phyloP scores from a whole-genome alignment of 2,888 invertebrate genomes.

The Pyrgus malvae region DNA sequence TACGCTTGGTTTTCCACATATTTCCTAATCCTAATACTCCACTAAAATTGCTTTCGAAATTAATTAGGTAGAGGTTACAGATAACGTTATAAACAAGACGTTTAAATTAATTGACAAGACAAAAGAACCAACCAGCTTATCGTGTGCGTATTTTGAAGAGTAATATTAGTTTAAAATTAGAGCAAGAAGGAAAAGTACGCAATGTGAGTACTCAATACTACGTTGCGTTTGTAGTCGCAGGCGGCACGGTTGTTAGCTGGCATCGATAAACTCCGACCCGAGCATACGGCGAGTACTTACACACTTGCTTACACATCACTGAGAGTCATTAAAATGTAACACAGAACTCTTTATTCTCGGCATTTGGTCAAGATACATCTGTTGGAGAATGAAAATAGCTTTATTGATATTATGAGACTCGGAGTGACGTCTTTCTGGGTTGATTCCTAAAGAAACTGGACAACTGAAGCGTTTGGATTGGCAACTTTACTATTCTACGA shows the following conservation, averaged over 20 bases:
- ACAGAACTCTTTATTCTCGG: too few species aligned
- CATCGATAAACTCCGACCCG: conserved; percentile 62
- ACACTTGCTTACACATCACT: conserved; percentile 2
- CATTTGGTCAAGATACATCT: too few species aligned
- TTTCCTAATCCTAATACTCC: too few species aligned
- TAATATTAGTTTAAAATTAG: conserved; percentile 55
- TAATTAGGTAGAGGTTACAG: neutral
- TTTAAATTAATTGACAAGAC: conserved; percentile 15
- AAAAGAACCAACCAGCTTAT: conserved; percentile 7
- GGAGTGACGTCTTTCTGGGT: too few species aligned
- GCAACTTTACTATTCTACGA: too few species aligned
- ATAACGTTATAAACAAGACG: conserved; percentile 4
- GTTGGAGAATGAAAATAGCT: too few species aligned
- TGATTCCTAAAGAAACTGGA: too few species aligned
- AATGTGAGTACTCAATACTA: too few species aligned
- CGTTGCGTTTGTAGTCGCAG: conserved; percentile 39
- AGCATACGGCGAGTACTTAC: conserved; percentile 7
- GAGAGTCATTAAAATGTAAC: too few species aligned
- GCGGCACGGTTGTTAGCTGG: conserved; percentile 8
- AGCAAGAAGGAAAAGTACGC: conserved; percentile 72
- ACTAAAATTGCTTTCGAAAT: neutral
- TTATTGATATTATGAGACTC: too few species aligned
- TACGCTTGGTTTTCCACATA: too few species aligned
- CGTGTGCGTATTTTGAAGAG: conserved; percentile 22
- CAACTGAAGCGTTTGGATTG: too few species aligned